These are phyloP conservation scores for Hartigia nigra DNA, from an alignment of 2,888 invertebrate species.

Conservation along the genomic window DNA sequence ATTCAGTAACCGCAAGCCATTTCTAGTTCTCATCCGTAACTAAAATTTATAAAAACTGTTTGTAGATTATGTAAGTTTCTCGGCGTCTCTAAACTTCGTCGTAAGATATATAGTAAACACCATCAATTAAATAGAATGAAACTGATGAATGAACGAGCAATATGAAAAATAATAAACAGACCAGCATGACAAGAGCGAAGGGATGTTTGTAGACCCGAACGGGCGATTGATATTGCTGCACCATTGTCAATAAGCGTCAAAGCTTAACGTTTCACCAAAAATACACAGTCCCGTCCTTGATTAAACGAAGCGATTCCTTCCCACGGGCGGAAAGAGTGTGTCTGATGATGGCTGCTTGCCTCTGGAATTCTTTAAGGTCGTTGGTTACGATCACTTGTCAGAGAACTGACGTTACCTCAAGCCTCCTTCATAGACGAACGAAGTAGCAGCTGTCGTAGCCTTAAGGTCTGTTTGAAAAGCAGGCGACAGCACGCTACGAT, in stretches of 20 bases:
- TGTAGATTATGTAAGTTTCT: background rate
- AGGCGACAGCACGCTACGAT: background rate
- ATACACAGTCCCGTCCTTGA: background rate
- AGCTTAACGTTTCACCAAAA: background rate
- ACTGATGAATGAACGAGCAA: constrained; percentile 11
- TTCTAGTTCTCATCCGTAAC: background rate
- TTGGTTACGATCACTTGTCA: constrained; percentile 3
- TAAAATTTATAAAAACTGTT: background rate
- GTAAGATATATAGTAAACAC: background rate
- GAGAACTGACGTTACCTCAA: background rate
- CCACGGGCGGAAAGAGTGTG: background rate
- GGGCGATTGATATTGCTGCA: constrained; percentile 95
- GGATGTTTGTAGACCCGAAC: constrained; percentile 95
- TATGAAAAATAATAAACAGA: constrained; percentile 69
- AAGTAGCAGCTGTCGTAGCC: background rate
- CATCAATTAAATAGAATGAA: background rate
- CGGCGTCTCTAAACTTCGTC: background rate
- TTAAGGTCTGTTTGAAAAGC: background rate
- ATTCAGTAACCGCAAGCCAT: background rate
- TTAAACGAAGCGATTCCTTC: background rate
- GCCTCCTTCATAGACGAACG: background rate
- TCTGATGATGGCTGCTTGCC: background rate
- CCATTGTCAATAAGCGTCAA: constrained; percentile 74
- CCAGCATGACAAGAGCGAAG: constrained; percentile 96
- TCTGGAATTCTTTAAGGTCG: constrained; percentile 7